Evolutionary conservation across 2,888 invertebrate species (phyloP).

Genomic region (Cephalotes varians): DNA sequence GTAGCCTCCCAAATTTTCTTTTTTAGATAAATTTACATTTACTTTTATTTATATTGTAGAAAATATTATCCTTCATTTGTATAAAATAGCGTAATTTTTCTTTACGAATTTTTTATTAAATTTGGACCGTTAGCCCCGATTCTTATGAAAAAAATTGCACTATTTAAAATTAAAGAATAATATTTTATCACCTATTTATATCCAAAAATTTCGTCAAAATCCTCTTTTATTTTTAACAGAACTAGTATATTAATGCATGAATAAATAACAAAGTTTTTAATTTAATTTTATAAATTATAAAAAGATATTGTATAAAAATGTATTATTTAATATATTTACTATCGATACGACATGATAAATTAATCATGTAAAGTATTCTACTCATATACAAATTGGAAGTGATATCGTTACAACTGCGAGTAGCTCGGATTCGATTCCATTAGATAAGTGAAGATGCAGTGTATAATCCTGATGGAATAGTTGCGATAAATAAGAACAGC

Average conservation of each 20-base stretch:
- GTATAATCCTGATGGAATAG: slow-evolving; percentile 26
- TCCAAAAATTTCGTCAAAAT: neutral
- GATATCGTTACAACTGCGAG: neutral
- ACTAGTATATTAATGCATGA: neutral
- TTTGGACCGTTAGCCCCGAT: neutral
- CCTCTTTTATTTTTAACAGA: neutral
- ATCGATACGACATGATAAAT: neutral
- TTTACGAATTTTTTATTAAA: neutral
- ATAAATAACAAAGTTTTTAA: neutral
- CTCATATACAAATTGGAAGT: neutral
- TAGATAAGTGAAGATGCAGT: slow-evolving; percentile 17
- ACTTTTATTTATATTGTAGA: neutral
- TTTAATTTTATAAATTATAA: neutral
- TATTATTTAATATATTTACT: neutral
- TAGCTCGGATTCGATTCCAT: slow-evolving; percentile 33
- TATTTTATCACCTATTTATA: neutral
- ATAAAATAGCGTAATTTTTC: neutral
- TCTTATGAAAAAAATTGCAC: neutral
- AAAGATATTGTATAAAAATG: neutral
- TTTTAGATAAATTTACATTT: neutral
- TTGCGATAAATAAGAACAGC: slow-evolving; percentile 42
- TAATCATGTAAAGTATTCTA: neutral
- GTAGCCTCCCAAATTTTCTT: neutral
- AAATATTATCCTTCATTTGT: neutral
- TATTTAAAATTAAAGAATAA: neutral